Evolutionary conservation across 2,113 vertebrate species (phyloP), one percentile per base, ranked within the genome.

Genomic region (Stomatorhinus ivindoensis): DNA sequence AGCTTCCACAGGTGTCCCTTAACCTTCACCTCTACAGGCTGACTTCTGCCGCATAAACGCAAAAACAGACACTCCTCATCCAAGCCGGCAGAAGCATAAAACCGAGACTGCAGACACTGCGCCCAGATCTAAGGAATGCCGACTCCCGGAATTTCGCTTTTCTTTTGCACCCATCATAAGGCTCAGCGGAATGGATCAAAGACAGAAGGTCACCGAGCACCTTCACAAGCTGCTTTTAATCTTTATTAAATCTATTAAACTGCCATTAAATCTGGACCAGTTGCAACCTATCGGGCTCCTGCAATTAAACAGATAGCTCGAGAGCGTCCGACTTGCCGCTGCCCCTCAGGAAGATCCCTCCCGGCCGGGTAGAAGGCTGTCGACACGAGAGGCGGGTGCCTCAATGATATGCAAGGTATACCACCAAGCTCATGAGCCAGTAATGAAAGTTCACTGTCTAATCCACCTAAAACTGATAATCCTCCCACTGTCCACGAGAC

Each of bases 241-340:
- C 73, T 80, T 39, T 80, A 80, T 80, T 80, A 80, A 80, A 80
- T 80, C 17, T 80, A 39, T 80, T 80, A 80, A 80, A 80, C 73
- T 80, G 35, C 15, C 35, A 80, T 80, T 80, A 42, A 42, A 80
- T 19, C 35, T 42, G 31, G 35, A 4, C 73, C 13, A 42, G 73
- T 76, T 31, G 3, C 13, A 39, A 42, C 73, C 31, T 42, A 42
- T 42, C 1, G 6, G 15, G 73, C 73, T 80, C n/a, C 61, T 69
- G 13, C 11, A 17, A 11, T 76, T 5, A 76, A 76, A 76, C 58
- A 65, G 58, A 65, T 11, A 27, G 9, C 8, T 27, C 11, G 61
- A 27, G 61, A 11, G 1, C 1, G n/a, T 69, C 61, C 27, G 10
- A 31, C 61, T 31, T 31, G 61, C n/a, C 10, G 10, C 27, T 3